A percentile compares a stretch with the other conserved stretches of the same genome.
Evolutionary conservation across 2,797 vertebrate species (phyloP).

Genomic region (Onychomys arenicola): DNA sequence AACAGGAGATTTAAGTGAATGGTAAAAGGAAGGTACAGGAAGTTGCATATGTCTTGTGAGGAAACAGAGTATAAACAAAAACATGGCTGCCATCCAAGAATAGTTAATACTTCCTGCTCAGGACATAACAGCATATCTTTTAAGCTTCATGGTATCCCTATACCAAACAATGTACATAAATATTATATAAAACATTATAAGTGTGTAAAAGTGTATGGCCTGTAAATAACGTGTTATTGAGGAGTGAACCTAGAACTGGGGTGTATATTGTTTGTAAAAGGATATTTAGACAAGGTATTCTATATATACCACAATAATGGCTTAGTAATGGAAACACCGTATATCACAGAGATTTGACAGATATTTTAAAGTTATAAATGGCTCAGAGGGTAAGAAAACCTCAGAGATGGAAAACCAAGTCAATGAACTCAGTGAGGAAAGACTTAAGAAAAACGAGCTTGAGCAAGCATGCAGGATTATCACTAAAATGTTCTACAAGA

Average conservation of each 20-base stretch:
- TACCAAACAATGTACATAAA: neutral
- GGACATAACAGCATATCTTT: neutral
- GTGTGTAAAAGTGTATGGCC: neutral
- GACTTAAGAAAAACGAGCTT: neutral
- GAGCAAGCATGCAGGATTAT: neutral
- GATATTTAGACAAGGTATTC: neutral
- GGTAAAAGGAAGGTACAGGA: neutral
- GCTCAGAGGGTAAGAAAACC: neutral
- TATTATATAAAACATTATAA: neutral
- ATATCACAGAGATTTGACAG: neutral
- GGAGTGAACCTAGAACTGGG: neutral
- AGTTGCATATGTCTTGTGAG: neutral
- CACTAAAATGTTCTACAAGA: neutral
- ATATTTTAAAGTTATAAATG: slow-evolving; percentile 1
- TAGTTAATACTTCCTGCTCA: neutral
- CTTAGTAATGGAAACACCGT: neutral
- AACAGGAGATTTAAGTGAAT: neutral
- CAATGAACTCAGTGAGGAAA: neutral
- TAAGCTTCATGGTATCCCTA: neutral
- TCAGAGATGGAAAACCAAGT: neutral
- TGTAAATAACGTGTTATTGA: neutral
- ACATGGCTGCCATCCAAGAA: neutral
- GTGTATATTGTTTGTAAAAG: neutral
- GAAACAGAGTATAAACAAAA: neutral
- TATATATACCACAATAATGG: neutral